Conservation (phyloP, 2,797 vertebrate genomes). For the Acrossocheilus fasciatus region DNA sequence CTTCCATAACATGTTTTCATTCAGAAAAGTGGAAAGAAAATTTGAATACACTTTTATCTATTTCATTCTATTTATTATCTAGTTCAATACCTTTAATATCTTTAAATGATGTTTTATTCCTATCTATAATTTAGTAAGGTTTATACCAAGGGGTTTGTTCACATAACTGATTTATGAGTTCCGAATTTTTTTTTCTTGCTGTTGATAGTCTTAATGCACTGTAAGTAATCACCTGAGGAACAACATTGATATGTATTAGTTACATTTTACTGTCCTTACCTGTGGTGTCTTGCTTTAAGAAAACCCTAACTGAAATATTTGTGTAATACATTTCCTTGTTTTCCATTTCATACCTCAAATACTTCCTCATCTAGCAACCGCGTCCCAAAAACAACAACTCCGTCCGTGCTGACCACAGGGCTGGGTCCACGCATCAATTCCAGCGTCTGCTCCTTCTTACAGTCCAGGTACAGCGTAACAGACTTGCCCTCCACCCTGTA, state of each 20-base stretch:
- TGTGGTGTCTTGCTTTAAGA: neutral
- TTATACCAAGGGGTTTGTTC: neutral
- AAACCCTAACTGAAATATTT: neutral
- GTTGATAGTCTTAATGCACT: neutral
- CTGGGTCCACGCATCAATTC: constrained; percentile 75
- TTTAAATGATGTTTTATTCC: neutral
- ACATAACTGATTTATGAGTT: neutral
- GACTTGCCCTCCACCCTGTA: constrained; percentile 81
- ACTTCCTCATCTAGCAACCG: constrained; percentile 81
- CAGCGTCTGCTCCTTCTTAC: constrained; percentile 77
- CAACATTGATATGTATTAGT: too few relatives aligned
- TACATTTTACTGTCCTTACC: too few relatives aligned
- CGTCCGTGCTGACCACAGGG: constrained; percentile 81
- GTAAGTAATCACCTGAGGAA: too few relatives aligned
- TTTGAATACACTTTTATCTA: too few relatives aligned
- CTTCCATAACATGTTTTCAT: neutral
- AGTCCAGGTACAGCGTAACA: constrained; percentile 86
- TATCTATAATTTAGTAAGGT: neutral
- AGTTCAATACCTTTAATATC: too few relatives aligned
- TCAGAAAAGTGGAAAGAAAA: neutral
- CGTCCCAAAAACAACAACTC: constrained; percentile 85
- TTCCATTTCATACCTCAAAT: constrained; percentile 83
- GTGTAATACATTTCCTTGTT: neutral
- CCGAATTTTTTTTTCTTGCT: neutral
- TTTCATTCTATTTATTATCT: too few relatives aligned